Evolutionary conservation across 1,140 invertebrate species (phyloP), one percentile per base, ranked within the genome.

Genomic region (Eriosoma lanigerum): DNA sequence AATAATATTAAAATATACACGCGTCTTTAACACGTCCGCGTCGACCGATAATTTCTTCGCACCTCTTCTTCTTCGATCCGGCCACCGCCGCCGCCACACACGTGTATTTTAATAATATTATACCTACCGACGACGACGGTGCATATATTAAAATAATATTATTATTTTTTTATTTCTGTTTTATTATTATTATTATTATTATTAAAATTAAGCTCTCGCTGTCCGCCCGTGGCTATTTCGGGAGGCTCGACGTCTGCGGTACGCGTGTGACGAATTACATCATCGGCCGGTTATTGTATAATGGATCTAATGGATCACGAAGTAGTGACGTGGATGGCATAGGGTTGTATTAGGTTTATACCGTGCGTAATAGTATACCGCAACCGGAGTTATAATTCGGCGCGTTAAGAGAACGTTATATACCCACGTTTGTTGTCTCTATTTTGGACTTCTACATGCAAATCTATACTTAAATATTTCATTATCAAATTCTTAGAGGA

Each of bases 31-130:
- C 73, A 58, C 73, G 72, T 75, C n/a, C 72, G 17, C 38, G 29
- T 32, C 66, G 73, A 21, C 73, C 32, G 29, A 24, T 32, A 56
- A 58, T 54, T 56, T 75, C 72, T 75, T 75, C 72, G 72, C 72
- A 58, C 72, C 72, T 75, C 48, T 62, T 38, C 32, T 38, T 38
- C 32, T n/a, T 19, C n/a, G 64, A 13, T 6, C 32, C n/a, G 60
- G 10, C 21, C 1, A 21, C 13, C 32, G 8, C 8, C 32, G 8
- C 3, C 32, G 8, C 32, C 3, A 38, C 3, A 26, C 21, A 26
- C 21, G 58, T 60, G 10, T 29, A 1, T 60, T 13, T 5, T 26
- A 29, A n/a, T 72, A 32, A 62, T 62, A 62, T 62, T 62, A 29
- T 62, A 48, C 46, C 44, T 24, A 17, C 26, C 58, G 26, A 64